Conservation (phyloP, 2,113 vertebrate species). For the Pomatorhinus ruficollis region DNA sequence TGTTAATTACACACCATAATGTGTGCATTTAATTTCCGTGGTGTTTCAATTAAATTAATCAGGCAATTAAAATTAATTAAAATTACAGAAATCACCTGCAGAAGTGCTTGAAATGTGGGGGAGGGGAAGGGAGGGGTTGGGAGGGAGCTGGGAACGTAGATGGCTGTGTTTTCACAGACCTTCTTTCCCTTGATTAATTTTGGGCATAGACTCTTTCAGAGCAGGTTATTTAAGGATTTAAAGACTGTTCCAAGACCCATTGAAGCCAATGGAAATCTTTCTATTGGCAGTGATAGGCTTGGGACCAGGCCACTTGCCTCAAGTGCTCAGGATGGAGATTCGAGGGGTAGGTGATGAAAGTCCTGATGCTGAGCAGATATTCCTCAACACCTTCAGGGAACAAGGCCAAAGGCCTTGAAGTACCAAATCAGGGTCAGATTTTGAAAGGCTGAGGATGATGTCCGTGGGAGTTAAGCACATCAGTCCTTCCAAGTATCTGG, state of each 20-base stretch:
- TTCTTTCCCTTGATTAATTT: conserved; percentile 62
- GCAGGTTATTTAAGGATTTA: conserved; percentile 61
- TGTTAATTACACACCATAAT: conserved; percentile 60
- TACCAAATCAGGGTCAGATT: neutral
- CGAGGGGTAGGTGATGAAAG: neutral
- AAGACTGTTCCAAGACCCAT: neutral
- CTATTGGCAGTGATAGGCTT: conserved; percentile 2
- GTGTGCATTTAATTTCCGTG: conserved; percentile 64
- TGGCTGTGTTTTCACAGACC: conserved; percentile 63
- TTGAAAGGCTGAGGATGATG: neutral
- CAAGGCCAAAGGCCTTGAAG: neutral
- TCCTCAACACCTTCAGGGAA: neutral
- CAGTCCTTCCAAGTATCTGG: neutral
- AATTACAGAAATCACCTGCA: conserved; percentile 66
- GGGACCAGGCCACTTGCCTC: conserved; percentile 3
- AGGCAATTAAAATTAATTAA: conserved; percentile 76
- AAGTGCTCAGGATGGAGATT: neutral
- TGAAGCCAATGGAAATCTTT: conserved; percentile 17
- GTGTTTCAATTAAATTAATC: conserved; percentile 74
- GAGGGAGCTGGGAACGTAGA: conserved; percentile 63
- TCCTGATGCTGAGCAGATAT: neutral
- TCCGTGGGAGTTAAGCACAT: neutral
- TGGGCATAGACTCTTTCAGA: conserved; percentile 46
- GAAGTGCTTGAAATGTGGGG: conserved; percentile 35
- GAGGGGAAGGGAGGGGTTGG: conserved; percentile 60